phyloP scores from a whole-genome alignment of 2,888 invertebrate species.

The Piscicola geometra region DNA sequence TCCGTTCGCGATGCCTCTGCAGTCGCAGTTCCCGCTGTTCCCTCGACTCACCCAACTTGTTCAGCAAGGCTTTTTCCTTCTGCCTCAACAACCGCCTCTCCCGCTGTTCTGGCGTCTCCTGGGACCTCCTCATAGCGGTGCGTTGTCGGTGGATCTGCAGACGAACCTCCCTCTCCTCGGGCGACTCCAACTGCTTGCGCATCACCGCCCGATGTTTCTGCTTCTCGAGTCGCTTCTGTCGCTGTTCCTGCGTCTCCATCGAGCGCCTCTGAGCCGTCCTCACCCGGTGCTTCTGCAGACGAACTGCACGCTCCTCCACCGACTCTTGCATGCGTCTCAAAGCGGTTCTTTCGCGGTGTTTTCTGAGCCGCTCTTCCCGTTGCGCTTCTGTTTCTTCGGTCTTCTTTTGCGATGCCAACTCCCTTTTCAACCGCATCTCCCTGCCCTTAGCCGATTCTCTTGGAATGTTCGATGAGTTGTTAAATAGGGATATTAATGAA shows the following conservation, averaged over 20 bases:
- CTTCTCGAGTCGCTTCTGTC: constrained; percentile 20
- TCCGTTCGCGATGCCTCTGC: constrained; percentile 29
- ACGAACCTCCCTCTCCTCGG: constrained; percentile 30
- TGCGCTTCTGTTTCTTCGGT: constrained; percentile 9
- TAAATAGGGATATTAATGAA: not conserved
- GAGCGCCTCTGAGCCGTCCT: constrained; percentile 28
- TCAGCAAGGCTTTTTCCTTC: constrained; percentile 28
- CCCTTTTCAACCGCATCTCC: not conserved
- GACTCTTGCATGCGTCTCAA: constrained; percentile 28
- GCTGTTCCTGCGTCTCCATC: constrained; percentile 27
- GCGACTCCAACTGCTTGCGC: constrained; percentile 28
- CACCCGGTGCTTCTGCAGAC: constrained; percentile 25
- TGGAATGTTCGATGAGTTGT: not conserved
- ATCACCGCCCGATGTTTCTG: constrained; percentile 25
- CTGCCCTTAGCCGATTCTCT: not conserved
- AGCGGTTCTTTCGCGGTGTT: constrained; percentile 29
- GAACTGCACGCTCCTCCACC: constrained; percentile 22
- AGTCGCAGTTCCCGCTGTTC: constrained; percentile 26
- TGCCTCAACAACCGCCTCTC: constrained; percentile 25
- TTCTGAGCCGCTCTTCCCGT: constrained; percentile 26
- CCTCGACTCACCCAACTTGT: constrained; percentile 25
- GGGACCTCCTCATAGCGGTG: constrained; percentile 26
- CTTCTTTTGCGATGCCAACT: constrained; percentile 21
- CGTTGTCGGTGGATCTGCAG: constrained; percentile 26
- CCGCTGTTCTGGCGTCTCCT: constrained; percentile 27